Evolutionary conservation across 2,113 vertebrate species (phyloP), one percentile per base, ranked within the genome.

Genomic region (Galemys pyrenaicus): DNA sequence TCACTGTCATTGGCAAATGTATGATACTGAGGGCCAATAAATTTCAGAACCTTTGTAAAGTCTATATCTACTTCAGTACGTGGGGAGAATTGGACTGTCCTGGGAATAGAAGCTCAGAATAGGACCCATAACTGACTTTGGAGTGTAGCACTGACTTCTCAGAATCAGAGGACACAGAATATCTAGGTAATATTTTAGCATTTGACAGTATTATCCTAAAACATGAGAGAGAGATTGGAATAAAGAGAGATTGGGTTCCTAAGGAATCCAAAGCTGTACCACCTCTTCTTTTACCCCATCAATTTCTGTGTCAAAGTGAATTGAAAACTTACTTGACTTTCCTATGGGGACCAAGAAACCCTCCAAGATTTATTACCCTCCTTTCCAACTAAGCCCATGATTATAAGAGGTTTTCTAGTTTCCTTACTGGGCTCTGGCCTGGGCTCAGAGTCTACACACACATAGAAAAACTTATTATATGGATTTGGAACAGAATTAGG

Each of bases 141-240:
- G 62, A 49, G n/a, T 79, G 95, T 54, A 78, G 49, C 9, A 73
- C 4, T 20, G 26, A 73, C 46, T 85, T 94, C 37, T 51, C n/a
- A 65, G 87, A 84, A 19, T 89, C 41, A 37, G 46, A 95, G 84
- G 81, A 89, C 22, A 84, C 67, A 70, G 54, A 88, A 92, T 24
- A 46, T 44, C 94, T 70, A 90, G 82, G 46, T 37, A 80, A 77
- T 68, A 46, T 15, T 20, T 49, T 5, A 28, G 22, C 49, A 49
- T 60, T 84, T 78, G 56, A 65, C 51, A 77, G 20, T 24, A 70
- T 87, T 87, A 82, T 87, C 73, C 68, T 44, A 75, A 89, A 85
- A 77, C 39, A 70, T 17, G 6, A 26, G n/a, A 79, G 64, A 54
- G 62, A 86, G 49, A 67, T 9, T 54, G 19, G 49, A 58, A 58